Evolutionary conservation across 2,797 vertebrate genomes (phyloP).

Genomic region (Remorina albescens): DNA sequence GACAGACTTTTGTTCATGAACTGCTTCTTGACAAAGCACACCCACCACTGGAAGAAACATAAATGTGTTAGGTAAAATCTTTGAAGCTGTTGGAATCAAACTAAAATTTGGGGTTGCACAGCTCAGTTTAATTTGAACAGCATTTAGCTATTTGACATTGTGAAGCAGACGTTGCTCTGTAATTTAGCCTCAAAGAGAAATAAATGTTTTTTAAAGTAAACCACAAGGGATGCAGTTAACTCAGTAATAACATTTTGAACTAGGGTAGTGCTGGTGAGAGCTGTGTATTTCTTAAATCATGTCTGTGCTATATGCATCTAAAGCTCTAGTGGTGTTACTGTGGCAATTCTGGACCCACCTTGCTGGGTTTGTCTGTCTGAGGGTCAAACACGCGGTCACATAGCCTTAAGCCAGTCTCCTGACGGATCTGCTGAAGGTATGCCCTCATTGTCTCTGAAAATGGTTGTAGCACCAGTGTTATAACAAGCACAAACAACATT

Average conservation of each 20-base stretch:
- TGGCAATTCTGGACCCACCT: conserved; percentile 84
- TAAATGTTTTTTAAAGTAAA: neutral
- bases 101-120: no score
- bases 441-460: conserved; percentile 93
- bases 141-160: neutral
- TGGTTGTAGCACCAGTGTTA: neutral
- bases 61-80: neutral
- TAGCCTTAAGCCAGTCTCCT: conserved; percentile 95
- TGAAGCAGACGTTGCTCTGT: neutral
- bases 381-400: conserved; percentile 99
- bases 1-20: conserved; percentile 99
- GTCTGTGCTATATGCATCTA: no score
- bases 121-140: neutral
- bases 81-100: neutral
- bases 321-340: neutral
- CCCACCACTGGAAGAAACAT: conserved; percentile 92
- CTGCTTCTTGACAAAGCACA: conserved; percentile 98
- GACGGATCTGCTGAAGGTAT: conserved; percentile 96
- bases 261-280: neutral
- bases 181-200: neutral
- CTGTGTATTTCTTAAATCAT: neutral
- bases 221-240: neutral
- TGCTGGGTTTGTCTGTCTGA: conserved; percentile 98
- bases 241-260: neutral
- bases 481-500: neutral